Percentiles rank a stretch among this genome's conserved stretches.
Conservation (phyloP, 2,113 vertebrate genomes). For the Equus quagga region DNA sequence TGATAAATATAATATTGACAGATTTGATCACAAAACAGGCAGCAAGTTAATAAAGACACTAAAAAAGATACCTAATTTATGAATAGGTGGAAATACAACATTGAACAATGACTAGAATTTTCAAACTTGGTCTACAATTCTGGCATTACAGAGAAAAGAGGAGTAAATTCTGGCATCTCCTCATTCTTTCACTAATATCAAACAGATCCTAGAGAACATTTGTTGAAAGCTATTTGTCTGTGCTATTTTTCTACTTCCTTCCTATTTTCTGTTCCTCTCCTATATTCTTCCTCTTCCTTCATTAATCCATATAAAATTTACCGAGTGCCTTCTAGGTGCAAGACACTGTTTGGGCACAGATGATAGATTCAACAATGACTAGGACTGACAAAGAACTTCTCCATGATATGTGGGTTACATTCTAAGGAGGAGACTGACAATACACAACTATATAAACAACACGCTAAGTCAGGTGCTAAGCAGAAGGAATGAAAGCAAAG, state of each 20-base stretch:
- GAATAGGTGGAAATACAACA: background rate
- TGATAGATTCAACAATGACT: background rate
- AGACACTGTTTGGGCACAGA: background rate
- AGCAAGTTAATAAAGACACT: background rate
- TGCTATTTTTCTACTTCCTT: background rate
- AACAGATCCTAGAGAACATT: background rate
- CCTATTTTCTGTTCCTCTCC: background rate
- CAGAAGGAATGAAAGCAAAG: background rate
- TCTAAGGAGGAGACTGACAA: background rate
- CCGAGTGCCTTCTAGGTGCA: background rate
- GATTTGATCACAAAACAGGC: background rate
- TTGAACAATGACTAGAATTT: background rate
- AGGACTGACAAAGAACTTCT: background rate
- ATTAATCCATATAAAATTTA: background rate
- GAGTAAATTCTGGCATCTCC: background rate
- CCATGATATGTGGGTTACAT: background rate
- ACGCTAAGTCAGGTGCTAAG: background rate
- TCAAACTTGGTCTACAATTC: background rate
- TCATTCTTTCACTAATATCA: background rate
- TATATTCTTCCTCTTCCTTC: background rate
- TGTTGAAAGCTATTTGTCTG: background rate
- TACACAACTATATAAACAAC: background rate
- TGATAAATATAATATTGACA: background rate
- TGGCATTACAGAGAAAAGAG: background rate
- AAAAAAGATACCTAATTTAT: background rate